These are phyloP conservation scores for Volucella inflata DNA, from an alignment of 2,888 invertebrate genomes.

Conservation along the genomic window DNA sequence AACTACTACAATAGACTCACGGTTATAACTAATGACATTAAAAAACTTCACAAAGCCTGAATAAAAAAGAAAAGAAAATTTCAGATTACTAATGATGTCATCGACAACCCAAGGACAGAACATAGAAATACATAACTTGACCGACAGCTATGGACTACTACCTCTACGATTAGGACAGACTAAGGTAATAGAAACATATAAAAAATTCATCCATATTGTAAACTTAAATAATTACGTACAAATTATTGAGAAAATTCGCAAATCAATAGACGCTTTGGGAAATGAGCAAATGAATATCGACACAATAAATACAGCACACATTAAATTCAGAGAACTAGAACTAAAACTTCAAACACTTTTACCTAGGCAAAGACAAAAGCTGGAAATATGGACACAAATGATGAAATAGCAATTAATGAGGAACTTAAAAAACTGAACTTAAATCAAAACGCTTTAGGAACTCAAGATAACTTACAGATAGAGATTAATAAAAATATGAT, in stretches of 20 bases:
- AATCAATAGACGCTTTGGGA: constrained; percentile 14
- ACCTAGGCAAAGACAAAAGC: constrained; percentile 16
- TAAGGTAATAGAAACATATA: constrained; percentile 16
- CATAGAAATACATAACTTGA: constrained; percentile 47
- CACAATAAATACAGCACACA: constrained; percentile 30
- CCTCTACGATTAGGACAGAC: constrained; percentile 35
- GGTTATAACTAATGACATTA: constrained; percentile 17
- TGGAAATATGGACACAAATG: constrained; percentile 43
- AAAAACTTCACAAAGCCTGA: constrained; percentile 21
- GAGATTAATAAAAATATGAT: constrained; percentile 41
- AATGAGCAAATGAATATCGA: constrained; percentile 22
- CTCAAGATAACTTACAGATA: constrained; percentile 26
- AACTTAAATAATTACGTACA: constrained; percentile 19
- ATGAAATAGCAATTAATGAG: constrained; percentile 32
- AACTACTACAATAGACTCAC: constrained; percentile 11
- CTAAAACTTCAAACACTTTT: constrained; percentile 17
- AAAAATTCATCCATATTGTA: constrained; percentile 21
- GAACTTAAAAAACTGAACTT: constrained; percentile 21
- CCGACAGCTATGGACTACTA: constrained; percentile 26
- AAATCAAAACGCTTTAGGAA: constrained; percentile 29
- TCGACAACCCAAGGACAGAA: constrained; percentile 8
- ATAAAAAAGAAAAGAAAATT: constrained; percentile 26
- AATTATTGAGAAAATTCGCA: constrained; percentile 38
- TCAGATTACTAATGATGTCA: constrained; percentile 19
- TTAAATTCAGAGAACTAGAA: constrained; percentile 28